Percentiles rank a stretch among this genome's conserved stretches.
These are phyloP conservation scores for Todiramphus saurophagus DNA, from an alignment of 2,113 vertebrate genomes.

Conservation along the genomic window DNA sequence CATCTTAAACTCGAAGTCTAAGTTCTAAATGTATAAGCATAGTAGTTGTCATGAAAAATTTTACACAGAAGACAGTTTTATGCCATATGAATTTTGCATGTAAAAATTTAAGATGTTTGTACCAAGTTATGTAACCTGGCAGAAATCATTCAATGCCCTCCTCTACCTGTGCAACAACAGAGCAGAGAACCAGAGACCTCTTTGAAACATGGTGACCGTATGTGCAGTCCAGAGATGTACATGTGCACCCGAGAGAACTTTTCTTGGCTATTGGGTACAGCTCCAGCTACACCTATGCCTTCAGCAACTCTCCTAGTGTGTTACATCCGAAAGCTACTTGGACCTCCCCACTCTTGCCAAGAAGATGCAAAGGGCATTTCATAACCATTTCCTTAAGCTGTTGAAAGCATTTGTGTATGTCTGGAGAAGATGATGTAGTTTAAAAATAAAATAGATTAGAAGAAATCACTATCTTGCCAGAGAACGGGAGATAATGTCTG, in stretches of 20 bases:
- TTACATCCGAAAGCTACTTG: not conserved
- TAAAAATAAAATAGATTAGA: not conserved
- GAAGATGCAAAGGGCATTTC: not conserved
- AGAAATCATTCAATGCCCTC: not conserved
- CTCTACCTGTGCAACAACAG: not conserved
- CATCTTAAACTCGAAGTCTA: not conserved
- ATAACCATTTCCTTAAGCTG: not conserved
- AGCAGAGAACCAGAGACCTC: not conserved
- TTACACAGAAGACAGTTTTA: not conserved
- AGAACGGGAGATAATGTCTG: not conserved
- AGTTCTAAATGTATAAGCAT: not conserved
- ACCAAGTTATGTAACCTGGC: not conserved
- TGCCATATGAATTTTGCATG: not conserved
- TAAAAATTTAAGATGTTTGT: not conserved
- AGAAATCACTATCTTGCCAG: not conserved
- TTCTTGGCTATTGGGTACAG: not conserved
- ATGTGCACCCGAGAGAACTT: not conserved
- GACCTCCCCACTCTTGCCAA: not conserved
- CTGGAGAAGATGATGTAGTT: not conserved
- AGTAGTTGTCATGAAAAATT: not conserved
- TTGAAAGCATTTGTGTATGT: not conserved
- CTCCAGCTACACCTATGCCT: not conserved
- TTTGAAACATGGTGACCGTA: rapidly evolving
- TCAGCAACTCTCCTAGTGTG: not conserved
- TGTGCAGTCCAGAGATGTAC: not conserved